Percentiles rank a stretch among this genome's conserved stretches.
phyloP scores from a whole-genome alignment of 2,797 vertebrate genomes.

The Neosilurus hyrtlii region DNA sequence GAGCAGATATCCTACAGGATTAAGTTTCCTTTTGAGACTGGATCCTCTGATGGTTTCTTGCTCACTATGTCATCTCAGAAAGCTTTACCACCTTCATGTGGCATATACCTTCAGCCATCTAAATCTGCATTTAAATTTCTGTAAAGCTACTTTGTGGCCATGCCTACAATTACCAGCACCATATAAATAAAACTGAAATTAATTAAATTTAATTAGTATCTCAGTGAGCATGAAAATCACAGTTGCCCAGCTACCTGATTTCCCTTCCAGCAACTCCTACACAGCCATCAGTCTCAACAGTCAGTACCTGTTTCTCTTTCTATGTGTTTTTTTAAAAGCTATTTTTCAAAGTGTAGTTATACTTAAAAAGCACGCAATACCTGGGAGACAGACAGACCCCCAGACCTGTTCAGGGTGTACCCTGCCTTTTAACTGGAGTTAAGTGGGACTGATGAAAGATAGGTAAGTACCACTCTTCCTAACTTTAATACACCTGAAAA shows the following conservation, averaged over 20 bases:
- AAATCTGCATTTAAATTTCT: neutral
- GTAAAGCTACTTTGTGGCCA: neutral
- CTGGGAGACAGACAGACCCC: too few species aligned
- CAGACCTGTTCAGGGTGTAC: too few species aligned
- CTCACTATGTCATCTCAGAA: neutral
- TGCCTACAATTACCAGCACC: neutral
- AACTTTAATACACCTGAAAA: neutral
- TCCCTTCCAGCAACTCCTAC: neutral
- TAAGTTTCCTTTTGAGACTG: neutral
- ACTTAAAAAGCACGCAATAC: too few species aligned
- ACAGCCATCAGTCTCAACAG: neutral
- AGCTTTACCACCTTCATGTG: neutral
- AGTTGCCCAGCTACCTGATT: neutral
- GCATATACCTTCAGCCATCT: neutral
- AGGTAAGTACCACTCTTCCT: neutral
- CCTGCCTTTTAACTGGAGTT: too few species aligned
- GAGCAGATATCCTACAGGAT: neutral
- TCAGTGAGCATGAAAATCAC: constrained; percentile 2
- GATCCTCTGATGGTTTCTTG: neutral
- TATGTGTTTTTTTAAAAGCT: neutral
- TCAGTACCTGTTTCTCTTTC: neutral
- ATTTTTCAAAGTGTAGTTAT: neutral
- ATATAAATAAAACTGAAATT: neutral
- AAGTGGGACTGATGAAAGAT: too few species aligned
- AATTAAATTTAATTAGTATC: neutral